Conservation (phyloP, 2,113 vertebrate genomes). For the Suncus etruscus region DNA sequence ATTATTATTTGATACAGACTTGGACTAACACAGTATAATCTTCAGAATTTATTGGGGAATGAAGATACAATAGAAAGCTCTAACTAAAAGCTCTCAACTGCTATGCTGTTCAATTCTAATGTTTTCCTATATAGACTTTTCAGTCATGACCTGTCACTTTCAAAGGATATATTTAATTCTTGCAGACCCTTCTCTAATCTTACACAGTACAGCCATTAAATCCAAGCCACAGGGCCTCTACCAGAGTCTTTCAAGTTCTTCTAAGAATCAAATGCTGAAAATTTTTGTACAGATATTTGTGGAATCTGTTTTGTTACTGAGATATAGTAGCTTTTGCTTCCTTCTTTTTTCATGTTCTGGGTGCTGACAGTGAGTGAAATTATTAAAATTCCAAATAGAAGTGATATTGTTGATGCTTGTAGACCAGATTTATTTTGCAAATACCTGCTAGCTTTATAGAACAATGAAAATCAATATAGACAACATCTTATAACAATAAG, state of each 20-base stretch:
- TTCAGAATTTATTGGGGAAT: background rate
- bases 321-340: conserved; percentile 31
- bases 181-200: conserved; percentile 3
- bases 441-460: background rate
- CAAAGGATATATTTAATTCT: too few relatives aligned
- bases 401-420: conserved; percentile 20
- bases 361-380: conserved; percentile 7
- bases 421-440: conserved; percentile 44
- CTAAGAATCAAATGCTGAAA: background rate
- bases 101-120: background rate
- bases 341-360: conserved; percentile 39
- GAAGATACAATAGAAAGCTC: background rate
- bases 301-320: conserved; percentile 22
- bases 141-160: conserved; percentile 1
- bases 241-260: background rate
- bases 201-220: background rate
- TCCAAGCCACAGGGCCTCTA: background rate
- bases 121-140: background rate
- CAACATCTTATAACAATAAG: conserved; percentile 9
- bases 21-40: background rate
- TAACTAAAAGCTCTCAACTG: background rate
- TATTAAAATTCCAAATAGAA: conserved; percentile 23
- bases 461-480: conserved; percentile 6
- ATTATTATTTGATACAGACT: background rate
- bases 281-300: conserved; percentile 22